Percentiles rank a stretch among this genome's conserved stretches.
phyloP scores from a whole-genome alignment of 2,113 vertebrate species.

The Spheniscus mendiculus region DNA sequence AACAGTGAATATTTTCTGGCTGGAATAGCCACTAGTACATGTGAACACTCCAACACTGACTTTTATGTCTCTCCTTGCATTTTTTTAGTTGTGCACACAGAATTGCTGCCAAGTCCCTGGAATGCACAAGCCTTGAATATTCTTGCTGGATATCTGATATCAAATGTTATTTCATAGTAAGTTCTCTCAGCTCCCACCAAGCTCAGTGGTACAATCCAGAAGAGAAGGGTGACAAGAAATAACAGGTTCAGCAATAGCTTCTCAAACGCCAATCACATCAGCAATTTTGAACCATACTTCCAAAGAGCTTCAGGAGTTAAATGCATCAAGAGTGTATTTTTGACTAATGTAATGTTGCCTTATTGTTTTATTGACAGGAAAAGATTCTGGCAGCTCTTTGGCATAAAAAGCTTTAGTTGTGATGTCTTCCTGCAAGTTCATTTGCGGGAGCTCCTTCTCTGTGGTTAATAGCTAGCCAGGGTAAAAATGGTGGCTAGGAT shows the following conservation, averaged over 20 bases:
- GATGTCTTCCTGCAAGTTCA: background rate
- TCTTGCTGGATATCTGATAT: background rate
- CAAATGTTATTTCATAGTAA: background rate
- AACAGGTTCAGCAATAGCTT: background rate
- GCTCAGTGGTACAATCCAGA: background rate
- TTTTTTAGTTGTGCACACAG: background rate
- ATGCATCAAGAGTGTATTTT: background rate
- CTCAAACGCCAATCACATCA: constrained; percentile 38
- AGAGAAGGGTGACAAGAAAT: constrained; percentile 20
- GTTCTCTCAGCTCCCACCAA: background rate
- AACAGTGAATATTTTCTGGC: background rate
- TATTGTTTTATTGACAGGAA: constrained; percentile 25
- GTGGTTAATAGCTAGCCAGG: background rate
- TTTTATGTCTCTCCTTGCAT: background rate
- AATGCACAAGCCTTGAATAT: background rate
- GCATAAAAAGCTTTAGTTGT: background rate
- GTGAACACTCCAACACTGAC: background rate
- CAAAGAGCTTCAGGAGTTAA: constrained; percentile 8
- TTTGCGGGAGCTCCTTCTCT: background rate
- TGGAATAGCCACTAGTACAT: accelerated
- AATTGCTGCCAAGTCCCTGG: background rate
- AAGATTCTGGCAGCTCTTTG: constrained; percentile 6
- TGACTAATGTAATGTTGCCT: constrained; percentile 17
- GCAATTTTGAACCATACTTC: background rate
- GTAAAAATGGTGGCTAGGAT: background rate